These are phyloP conservation scores for Dasypus novemcinctus DNA, from an alignment of 2,113 vertebrate species.

Conservation along the genomic window DNA sequence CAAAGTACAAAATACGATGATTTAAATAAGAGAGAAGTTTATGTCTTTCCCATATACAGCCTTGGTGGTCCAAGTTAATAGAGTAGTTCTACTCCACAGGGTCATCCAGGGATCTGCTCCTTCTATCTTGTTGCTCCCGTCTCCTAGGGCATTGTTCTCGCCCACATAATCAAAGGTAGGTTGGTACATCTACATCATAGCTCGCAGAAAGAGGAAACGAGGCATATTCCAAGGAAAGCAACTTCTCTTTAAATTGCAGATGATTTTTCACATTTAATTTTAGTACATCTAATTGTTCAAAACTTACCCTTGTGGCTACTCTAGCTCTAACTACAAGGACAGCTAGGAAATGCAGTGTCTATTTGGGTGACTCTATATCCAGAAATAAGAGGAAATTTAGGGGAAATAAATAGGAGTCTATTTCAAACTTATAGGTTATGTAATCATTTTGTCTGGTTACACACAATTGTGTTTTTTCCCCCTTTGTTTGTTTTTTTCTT, in stretches of 20 bases:
- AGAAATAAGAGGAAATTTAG: background rate
- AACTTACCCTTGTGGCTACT: background rate
- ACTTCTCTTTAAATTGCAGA: background rate
- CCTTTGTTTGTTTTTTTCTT: background rate
- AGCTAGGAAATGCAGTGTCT: background rate
- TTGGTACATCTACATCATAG: background rate
- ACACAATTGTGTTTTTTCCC: background rate
- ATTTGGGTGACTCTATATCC: background rate
- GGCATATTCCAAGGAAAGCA: background rate
- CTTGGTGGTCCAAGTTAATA: background rate
- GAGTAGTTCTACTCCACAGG: background rate
- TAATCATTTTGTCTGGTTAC: background rate
- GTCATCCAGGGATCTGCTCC: background rate
- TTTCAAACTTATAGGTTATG: background rate
- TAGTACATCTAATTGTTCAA: background rate
- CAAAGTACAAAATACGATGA: background rate
- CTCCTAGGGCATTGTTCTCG: background rate
- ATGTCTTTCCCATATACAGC: background rate
- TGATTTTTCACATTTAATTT: background rate
- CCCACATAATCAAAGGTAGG: background rate
- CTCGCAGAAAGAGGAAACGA: background rate
- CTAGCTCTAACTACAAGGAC: background rate
- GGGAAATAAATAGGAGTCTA: background rate
- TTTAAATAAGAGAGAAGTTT: background rate
- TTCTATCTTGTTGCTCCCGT: background rate